Percentiles rank a stretch among this genome's conserved stretches.
Conservation (phyloP, 2,888 invertebrate species). For the Ormyrus pomaceus region DNA sequence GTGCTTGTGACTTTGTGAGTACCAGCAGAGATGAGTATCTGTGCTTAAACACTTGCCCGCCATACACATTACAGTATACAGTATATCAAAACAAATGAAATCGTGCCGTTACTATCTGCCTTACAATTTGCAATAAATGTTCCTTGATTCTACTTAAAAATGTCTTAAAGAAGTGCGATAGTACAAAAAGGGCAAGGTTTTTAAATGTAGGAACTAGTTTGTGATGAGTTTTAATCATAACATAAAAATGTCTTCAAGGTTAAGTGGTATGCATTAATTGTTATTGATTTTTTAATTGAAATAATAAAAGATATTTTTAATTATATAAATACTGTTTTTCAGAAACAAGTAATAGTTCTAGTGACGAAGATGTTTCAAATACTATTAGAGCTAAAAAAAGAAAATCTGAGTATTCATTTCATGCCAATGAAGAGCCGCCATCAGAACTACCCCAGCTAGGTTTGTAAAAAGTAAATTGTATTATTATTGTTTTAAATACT, state of each 20-base stretch:
- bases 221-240: neutral
- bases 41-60: too few species aligned
- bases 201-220: neutral
- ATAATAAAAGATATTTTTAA: neutral
- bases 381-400: neutral
- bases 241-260: constrained; percentile 45
- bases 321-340: constrained; percentile 5
- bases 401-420: constrained; percentile 20
- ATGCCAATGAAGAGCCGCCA: constrained; percentile 11
- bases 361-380: constrained; percentile 14
- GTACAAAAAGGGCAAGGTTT: neutral
- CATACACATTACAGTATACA: too few species aligned
- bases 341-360: constrained; percentile 43
- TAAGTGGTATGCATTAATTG: constrained; percentile 44
- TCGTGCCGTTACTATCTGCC: too few species aligned
- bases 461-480: constrained; percentile 11
- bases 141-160: too few species aligned
- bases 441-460: constrained; percentile 22
- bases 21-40: too few species aligned
- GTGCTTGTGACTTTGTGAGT: too few species aligned
- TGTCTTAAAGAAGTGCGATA: too few species aligned
- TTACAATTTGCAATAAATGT: too few species aligned
- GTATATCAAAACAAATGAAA: too few species aligned
- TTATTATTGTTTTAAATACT: neutral
- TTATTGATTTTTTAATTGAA: neutral